A percentile compares a stretch with the other conserved stretches of the same genome.
Conservation (phyloP, 2,113 vertebrate genomes). For the Engystomops pustulosus region DNA sequence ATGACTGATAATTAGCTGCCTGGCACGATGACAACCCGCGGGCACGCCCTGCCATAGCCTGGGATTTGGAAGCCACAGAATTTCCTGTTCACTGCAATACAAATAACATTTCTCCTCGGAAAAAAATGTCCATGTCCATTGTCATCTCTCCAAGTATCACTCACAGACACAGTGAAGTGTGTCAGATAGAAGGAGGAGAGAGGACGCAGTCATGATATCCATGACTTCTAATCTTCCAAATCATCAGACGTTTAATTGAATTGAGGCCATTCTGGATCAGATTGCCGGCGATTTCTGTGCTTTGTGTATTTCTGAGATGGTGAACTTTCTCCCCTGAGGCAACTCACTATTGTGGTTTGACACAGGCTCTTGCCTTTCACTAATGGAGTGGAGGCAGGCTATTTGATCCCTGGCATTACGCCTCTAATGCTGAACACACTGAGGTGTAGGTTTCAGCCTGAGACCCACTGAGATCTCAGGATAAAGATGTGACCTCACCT, state of each 20-base stretch:
- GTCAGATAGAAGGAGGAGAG: background rate
- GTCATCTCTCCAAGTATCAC: background rate
- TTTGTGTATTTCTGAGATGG: slow-evolving; percentile 13
- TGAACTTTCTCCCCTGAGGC: slow-evolving; percentile 31
- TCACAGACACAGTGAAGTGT: background rate
- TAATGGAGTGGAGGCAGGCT: slow-evolving; percentile 13
- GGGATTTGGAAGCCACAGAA: background rate
- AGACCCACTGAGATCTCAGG: slow-evolving; percentile 40
- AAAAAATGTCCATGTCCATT: background rate
- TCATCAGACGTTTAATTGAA: background rate
- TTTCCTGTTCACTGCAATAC: slow-evolving; percentile 15
- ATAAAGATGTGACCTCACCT: slow-evolving; percentile 23
- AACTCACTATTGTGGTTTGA: slow-evolving; percentile 20
- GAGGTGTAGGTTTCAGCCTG: slow-evolving; percentile 39
- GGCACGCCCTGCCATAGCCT: slow-evolving; percentile 17
- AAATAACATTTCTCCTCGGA: background rate
- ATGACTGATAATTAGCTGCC: slow-evolving; percentile 11
- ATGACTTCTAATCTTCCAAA: background rate
- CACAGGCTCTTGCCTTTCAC: slow-evolving; percentile 30
- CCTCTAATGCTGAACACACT: slow-evolving; percentile 22
- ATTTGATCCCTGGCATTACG: slow-evolving; percentile 29
- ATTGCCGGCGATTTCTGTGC: background rate
- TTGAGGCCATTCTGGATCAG: background rate
- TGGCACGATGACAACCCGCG: background rate
- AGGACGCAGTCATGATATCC: background rate